Evolutionary conservation across 2,888 invertebrate species (phyloP).

Genomic region (Villa cingulata): DNA sequence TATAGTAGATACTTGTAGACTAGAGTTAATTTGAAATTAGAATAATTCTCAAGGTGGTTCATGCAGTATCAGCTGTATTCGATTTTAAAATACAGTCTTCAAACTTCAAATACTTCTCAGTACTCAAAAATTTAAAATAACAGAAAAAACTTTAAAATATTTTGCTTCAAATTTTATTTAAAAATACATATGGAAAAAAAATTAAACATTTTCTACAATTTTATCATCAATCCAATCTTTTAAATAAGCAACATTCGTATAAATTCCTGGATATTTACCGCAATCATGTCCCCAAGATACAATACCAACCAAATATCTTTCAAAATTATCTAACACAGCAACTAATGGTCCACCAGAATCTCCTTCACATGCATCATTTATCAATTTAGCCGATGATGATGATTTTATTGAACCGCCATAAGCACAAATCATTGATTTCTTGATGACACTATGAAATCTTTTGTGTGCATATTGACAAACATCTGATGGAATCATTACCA

Average conservation of each 20-base stretch:
- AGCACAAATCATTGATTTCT: neutral
- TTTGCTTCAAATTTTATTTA: no score
- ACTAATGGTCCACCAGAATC: neutral
- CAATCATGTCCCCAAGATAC: neutral
- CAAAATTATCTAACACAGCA: neutral
- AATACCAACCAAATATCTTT: neutral
- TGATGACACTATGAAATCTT: neutral
- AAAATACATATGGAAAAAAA: no score
- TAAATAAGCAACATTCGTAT: neutral
- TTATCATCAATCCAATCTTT: neutral
- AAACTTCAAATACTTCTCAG: no score
- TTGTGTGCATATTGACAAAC: neutral
- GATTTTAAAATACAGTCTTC: no score
- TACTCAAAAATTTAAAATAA: no score
- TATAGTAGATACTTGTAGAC: no score
- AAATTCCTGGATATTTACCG: neutral
- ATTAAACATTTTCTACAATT: neutral
- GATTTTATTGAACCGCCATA: no score
- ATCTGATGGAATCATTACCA: neutral
- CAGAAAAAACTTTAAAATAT: no score
- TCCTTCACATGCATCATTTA: neutral
- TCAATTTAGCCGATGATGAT: no score
- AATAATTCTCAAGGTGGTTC: no score
- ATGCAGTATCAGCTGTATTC: no score
- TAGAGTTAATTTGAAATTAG: no score